phyloP scores from a whole-genome alignment of 1,140 invertebrate genomes.

The Hycleus phaleratus region DNA sequence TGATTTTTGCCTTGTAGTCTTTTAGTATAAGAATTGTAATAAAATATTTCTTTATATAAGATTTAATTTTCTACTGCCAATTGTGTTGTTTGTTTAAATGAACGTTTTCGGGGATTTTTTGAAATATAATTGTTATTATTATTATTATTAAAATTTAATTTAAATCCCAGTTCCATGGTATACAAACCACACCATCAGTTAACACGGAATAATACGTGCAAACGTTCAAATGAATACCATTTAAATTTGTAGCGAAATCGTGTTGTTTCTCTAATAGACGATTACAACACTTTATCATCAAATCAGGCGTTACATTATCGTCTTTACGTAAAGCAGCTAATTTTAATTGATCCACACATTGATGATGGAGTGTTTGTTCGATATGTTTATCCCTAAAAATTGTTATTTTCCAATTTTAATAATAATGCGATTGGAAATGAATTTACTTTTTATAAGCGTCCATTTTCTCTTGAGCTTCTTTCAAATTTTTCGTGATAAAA shows the following conservation, averaged over 20 bases:
- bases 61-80: too few relatives aligned
- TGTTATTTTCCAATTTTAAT: neutral
- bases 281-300: conserved; percentile 80
- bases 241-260: conserved; percentile 29
- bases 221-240: conserved; percentile 62
- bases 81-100: too few relatives aligned
- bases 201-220: conserved; percentile 88
- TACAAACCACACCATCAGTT: conserved; percentile 81
- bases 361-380: conserved; percentile 60
- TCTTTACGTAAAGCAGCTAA: conserved; percentile 72
- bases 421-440: too few relatives aligned
- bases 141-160: too few relatives aligned
- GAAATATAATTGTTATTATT: too few relatives aligned
- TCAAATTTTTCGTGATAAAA: conserved; percentile 72
- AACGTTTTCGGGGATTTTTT: too few relatives aligned
- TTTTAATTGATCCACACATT: conserved; percentile 57
- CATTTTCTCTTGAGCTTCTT: conserved; percentile 60
- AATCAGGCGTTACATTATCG: conserved; percentile 78
- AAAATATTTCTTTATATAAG: neutral
- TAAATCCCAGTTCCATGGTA: conserved; percentile 74
- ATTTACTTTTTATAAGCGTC: conserved; percentile 65
- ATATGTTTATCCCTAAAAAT: conserved; percentile 61
- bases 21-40: neutral
- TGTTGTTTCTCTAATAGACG: conserved; percentile 54
- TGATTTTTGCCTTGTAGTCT: neutral